A percentile compares a stretch with the other conserved stretches of the same genome.
phyloP scores from a whole-genome alignment of 2,113 vertebrate genomes.

The Clinocottus analis region DNA sequence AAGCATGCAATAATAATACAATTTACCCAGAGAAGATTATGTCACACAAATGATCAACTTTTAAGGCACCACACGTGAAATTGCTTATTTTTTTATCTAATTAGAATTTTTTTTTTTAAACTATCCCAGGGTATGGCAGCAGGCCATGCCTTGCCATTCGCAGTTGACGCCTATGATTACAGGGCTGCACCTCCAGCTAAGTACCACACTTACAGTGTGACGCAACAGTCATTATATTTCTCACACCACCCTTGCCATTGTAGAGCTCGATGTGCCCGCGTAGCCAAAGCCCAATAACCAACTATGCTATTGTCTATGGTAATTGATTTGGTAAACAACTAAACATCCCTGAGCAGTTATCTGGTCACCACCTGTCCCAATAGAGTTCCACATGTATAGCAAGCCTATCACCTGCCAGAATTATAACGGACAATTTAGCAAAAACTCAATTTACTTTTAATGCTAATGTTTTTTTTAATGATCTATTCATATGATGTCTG shows the following conservation, averaged over 20 bases:
- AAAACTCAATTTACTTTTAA: too few relatives aligned
- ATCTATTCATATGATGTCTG: background rate
- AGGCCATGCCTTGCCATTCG: background rate
- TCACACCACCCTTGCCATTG: background rate
- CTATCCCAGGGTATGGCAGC: background rate
- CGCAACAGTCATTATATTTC: background rate
- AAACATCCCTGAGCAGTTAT: background rate
- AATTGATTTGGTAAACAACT: background rate
- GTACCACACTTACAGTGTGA: background rate
- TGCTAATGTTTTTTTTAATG: background rate
- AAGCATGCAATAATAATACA: background rate
- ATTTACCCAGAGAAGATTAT: background rate
- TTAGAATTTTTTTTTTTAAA: background rate
- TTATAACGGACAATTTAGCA: background rate
- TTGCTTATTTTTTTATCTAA: background rate
- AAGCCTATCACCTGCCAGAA: background rate
- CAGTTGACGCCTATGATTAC: slow-evolving; percentile 8
- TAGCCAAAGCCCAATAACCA: background rate
- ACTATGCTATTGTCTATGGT: background rate
- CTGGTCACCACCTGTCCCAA: background rate
- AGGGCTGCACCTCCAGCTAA: background rate
- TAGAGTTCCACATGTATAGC: background rate
- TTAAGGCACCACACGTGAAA: background rate
- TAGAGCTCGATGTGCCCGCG: background rate
- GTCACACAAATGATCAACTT: background rate